These are phyloP conservation scores for Pycnonotus jocosus DNA, from an alignment of 2,113 vertebrate species.

Conservation along the genomic window DNA sequence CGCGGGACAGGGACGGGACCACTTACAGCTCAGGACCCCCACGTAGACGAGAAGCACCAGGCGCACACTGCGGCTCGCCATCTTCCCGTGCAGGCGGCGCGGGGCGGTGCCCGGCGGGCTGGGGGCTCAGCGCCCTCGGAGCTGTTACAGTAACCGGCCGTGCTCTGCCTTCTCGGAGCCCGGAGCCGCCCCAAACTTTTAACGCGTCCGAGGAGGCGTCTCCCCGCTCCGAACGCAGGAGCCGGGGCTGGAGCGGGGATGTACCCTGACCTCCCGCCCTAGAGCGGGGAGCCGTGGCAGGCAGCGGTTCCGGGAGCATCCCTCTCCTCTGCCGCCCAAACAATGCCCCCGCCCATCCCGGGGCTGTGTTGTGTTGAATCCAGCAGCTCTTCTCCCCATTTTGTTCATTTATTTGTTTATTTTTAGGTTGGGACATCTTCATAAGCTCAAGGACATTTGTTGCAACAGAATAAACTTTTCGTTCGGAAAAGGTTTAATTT, in stretches of 20 bases:
- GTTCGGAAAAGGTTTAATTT: not conserved
- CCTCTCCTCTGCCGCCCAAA: too few species aligned
- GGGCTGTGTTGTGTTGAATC: fast-evolving
- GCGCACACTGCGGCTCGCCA: constrained; percentile 19
- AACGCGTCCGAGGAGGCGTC: not conserved
- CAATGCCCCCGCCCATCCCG: not conserved
- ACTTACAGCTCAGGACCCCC: constrained; percentile 61
- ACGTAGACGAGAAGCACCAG: constrained; percentile 6
- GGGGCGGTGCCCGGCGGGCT: not conserved
- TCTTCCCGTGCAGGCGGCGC: not conserved
- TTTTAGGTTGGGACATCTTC: not conserved
- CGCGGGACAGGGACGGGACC: not conserved
- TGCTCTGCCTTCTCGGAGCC: not conserved
- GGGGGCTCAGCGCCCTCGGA: not conserved
- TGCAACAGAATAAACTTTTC: not conserved
- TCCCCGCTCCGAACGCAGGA: not conserved
- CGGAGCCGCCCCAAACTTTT: not conserved
- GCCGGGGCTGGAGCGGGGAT: not conserved
- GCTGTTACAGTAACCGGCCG: not conserved
- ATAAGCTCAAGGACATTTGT: not conserved
- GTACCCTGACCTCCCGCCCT: not conserved
- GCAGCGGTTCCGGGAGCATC: not conserved
- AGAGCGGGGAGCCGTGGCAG: not conserved
- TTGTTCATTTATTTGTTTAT: fast-evolving
- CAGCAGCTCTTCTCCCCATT: not conserved